Evolutionary conservation across 2,888 invertebrate species (phyloP).

Genomic region (Nomada goodeniana): DNA sequence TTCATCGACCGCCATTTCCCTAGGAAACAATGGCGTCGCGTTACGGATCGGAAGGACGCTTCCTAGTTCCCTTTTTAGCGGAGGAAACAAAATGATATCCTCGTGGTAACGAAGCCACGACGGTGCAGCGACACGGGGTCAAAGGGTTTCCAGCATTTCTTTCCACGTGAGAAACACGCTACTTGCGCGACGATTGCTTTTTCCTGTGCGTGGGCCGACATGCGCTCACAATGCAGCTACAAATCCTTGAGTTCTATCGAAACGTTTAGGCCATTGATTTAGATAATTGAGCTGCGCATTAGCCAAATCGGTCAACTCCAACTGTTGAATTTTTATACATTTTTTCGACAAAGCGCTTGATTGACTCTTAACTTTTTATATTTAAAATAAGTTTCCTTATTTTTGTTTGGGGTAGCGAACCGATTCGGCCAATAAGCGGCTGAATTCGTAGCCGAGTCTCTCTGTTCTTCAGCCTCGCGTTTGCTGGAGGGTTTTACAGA

Average conservation of each 20-base stretch:
- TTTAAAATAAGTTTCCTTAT: too few species aligned
- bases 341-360: too few species aligned
- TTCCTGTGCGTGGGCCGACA: constrained; percentile 13
- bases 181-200: constrained; percentile 12
- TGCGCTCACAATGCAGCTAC: constrained; percentile 7
- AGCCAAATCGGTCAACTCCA: too few species aligned
- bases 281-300: too few species aligned
- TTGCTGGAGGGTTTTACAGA: constrained; percentile 25
- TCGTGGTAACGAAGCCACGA: constrained; percentile 66
- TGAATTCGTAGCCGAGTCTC: too few species aligned
- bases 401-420: too few species aligned
- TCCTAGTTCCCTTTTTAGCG: constrained; percentile 33
- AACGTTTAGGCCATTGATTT: constrained; percentile 61
- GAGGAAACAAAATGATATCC: constrained; percentile 63
- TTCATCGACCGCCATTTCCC: constrained; percentile 12
- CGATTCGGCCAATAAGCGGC: too few species aligned
- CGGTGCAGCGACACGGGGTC: constrained; percentile 36
- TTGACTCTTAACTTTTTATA: too few species aligned
- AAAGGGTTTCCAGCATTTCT: constrained; percentile 57
- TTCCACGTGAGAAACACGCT: constrained; percentile 51
- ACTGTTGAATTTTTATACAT: too few species aligned
- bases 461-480: background rate
- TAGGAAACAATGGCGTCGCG: constrained; percentile 24
- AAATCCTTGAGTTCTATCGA: constrained; percentile 47
- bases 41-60: constrained; percentile 56